Base-by-base conservation (phyloP, 2,888 invertebrate genomes). In the Nemurella pictetii region DNA sequence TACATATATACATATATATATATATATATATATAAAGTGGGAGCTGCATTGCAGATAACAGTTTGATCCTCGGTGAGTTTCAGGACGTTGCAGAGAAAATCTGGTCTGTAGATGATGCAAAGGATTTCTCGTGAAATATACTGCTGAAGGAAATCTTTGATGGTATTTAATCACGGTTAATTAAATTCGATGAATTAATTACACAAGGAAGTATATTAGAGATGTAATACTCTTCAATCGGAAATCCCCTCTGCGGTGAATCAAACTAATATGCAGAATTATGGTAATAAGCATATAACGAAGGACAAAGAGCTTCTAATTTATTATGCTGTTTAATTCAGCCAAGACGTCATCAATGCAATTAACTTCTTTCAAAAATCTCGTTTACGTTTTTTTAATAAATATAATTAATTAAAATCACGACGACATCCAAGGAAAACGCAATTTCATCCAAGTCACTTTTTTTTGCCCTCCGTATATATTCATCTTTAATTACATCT, bases 301-400 rank as follows among this genome's bases (percentile, higher is more conserved):
- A 80, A 80, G 80, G 80, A 30, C 80, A 80, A 80, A 80, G 20
- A 80, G 80, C 1, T 3, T 3, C 28, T 30, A 80, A 80, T 80
- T 80, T 30, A 30, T 80, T 75, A 75, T n/a, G 75, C 0, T 75
- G 26, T 27, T 75, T 75, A 28, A 75, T 75, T 5, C 26, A 75
- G n/a, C 26, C 75, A 28, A 75, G 26, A 26, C 80, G 80, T 80
- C 30, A 80, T 80, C 25, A 29, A 29, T 28, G 32, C 29, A 80
- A 30, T 80, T 30, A 80, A 28, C 29, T 80, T 25, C 32, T 80
- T 25, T 75, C 55, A 55, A 55, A 55, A 55, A 55, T 55, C 55
- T 55, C 55, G 55, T 55, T 55, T 55, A 55, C 55, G 12, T 7
- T 55, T 75, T 28, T 27, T 75, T 27, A 75, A 27, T 75, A 75